Evolutionary conservation across 2,797 vertebrate species (phyloP).

Genomic region (Rhadinocentrus ornatus): DNA sequence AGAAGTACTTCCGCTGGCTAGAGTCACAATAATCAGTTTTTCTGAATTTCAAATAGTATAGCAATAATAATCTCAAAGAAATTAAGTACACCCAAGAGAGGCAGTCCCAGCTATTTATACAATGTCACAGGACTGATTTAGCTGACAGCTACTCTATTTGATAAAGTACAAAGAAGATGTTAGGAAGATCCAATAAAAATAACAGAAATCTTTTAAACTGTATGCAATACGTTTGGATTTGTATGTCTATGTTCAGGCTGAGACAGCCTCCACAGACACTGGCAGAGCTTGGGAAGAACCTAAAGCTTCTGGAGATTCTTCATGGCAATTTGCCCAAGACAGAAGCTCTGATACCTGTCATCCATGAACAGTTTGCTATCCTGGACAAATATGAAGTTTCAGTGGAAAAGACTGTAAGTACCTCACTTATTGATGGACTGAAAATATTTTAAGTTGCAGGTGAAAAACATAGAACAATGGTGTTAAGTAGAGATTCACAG

Average conservation of each 20-base stretch:
- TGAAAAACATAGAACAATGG: neutral
- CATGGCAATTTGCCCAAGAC: constrained; percentile 77
- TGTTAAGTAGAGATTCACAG: neutral
- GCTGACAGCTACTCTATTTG: neutral
- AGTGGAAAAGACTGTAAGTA: constrained; percentile 79
- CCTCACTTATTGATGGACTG: neutral
- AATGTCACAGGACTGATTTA: neutral
- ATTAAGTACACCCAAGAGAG: neutral
- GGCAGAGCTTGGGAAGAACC: constrained; percentile 66
- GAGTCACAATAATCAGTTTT: neutral
- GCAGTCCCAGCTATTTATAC: neutral
- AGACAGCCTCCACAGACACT: constrained; percentile 51
- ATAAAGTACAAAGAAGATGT: neutral
- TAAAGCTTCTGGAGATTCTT: constrained; percentile 83
- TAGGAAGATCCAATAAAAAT: neutral
- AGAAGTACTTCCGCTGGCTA: neutral
- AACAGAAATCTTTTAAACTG: neutral
- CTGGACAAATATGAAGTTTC: constrained; percentile 90
- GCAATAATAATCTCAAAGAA: neutral
- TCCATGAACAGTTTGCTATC: constrained; percentile 90
- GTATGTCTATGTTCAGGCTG: constrained; percentile 51
- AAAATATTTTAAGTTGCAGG: neutral
- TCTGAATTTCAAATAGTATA: neutral
- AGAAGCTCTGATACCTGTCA: constrained; percentile 85
- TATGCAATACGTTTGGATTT: constrained; percentile 10